Evolutionary conservation across 2,888 invertebrate genomes (phyloP), one percentile per base, ranked within the genome.

Genomic region (Hydraecia micacea): DNA sequence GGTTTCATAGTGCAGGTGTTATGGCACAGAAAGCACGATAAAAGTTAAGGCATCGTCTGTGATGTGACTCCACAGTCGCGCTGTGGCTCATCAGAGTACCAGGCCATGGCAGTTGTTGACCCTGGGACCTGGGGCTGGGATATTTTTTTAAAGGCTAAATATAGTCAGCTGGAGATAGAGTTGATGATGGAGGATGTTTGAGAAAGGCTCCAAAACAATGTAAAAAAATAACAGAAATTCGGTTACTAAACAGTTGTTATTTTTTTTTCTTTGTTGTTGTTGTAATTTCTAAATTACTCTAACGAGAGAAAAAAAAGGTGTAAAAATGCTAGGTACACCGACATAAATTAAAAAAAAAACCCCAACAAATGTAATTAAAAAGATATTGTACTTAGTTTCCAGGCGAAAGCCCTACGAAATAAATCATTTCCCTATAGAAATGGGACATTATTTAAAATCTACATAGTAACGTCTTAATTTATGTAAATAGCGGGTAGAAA

Each of bases 391-490:
- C 42, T 46, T 46, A 6, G 11, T 28, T 49, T 13, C 1, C 28
- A 28, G 6, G 11, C 11, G 70, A 36, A 80, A 88, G 32, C 88
- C 88, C 87, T 89, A 80, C 8, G 2, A 71, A 81, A 76, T 72
- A 76, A 79, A 72, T 55, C 2, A 75, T n/a, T 80, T 71, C 66
- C 68, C 36, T 63, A 60, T 63, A 83, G 55, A 84, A 86, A 82
- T 77, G 75, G 79, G 71, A 73, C 79, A 74, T 78, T 84, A 80
- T 79, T 80, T 73, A 67, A 81, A 86, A 84, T 66, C 11, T 78
- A 75, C 79, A 78, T 74, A 79, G 78, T 80, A 78, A 86, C 67
- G 75, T 80, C 76, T 89, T 88, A 85, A 88, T 89, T 80, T 88
- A 88, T 88, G 87, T 78, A 79, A 88, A 87, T 83, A 60, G 52